Conservation (phyloP, 2,113 vertebrate genomes). For the Crotalus viridis region DNA sequence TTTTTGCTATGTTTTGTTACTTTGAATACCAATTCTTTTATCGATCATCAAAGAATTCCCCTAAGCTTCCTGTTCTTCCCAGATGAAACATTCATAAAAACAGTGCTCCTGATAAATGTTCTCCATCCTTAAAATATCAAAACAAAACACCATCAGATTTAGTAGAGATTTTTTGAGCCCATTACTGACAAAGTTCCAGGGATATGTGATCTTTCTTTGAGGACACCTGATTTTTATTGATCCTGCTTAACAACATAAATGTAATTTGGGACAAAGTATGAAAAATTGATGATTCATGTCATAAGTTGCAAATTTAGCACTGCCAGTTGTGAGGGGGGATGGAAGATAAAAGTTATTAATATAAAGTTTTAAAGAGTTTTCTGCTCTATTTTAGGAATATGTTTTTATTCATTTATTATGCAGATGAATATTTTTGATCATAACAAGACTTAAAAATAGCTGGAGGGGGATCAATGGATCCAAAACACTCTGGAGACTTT, state of each 20-base stretch:
- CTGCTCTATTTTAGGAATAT: not conserved
- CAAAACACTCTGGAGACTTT: not conserved
- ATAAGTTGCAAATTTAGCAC: not conserved
- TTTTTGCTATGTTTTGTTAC: constrained; percentile 60
- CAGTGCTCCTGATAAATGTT: not conserved
- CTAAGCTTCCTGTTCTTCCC: constrained; percentile 59
- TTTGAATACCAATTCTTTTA: constrained; percentile 70
- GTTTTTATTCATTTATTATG: not conserved
- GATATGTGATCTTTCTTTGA: not conserved
- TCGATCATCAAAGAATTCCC: constrained; percentile 75
- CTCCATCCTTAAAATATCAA: not conserved
- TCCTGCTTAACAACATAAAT: not conserved
- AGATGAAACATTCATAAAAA: not conserved
- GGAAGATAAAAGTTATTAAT: not conserved
- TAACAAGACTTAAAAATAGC: not conserved
- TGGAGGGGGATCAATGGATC: not conserved
- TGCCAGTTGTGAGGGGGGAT: not conserved
- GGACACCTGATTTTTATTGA: not conserved
- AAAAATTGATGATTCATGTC: not conserved
- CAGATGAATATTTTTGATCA: not conserved
- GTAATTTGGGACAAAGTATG: not conserved
- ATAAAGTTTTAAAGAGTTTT: not conserved
- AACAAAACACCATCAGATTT: not conserved
- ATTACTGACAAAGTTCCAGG: not conserved
- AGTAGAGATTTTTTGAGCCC: constrained; percentile 30